phyloP scores from a whole-genome alignment of 2,797 vertebrate genomes.

The Dendrocincla tyrannina region DNA sequence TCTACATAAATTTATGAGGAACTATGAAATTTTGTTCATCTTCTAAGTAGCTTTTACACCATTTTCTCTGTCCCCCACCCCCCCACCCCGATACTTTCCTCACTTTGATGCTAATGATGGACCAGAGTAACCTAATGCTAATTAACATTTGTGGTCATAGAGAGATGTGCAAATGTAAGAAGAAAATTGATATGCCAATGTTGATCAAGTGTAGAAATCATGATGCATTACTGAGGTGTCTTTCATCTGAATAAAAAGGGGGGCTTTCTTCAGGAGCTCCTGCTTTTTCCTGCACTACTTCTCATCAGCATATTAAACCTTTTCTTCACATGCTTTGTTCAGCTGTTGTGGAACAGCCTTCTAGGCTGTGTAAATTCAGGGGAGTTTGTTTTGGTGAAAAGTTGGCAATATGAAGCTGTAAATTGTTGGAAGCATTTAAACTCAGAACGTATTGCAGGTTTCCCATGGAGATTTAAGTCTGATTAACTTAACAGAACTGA shows the following conservation, averaged over 20 bases:
- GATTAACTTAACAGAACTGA: slow-evolving; percentile 8
- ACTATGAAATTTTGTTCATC: slow-evolving; percentile 29
- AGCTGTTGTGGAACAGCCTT: background rate
- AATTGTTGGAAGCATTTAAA: background rate
- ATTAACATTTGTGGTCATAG: slow-evolving; percentile 45
- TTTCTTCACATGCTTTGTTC: background rate
- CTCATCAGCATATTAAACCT: background rate
- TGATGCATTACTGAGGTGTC: background rate
- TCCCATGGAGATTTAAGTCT: background rate
- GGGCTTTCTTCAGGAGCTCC: background rate
- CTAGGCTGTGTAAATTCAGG: background rate
- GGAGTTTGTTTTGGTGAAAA: background rate
- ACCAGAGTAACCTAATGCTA: slow-evolving; percentile 21
- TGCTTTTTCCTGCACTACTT: background rate
- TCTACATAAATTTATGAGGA: slow-evolving; percentile 31
- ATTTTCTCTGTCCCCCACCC: background rate
- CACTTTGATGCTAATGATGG: slow-evolving; percentile 38
- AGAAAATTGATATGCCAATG: background rate
- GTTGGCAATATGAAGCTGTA: slow-evolving; percentile 23
- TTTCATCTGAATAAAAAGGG: background rate
- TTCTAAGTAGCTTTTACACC: slow-evolving; percentile 25
- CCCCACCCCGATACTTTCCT: slow-evolving; percentile 25
- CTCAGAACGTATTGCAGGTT: background rate
- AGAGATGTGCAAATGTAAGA: background rate
- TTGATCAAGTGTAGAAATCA: background rate